phyloP scores from a whole-genome alignment of 2,113 vertebrate species.

The Oryzias javanicus region DNA sequence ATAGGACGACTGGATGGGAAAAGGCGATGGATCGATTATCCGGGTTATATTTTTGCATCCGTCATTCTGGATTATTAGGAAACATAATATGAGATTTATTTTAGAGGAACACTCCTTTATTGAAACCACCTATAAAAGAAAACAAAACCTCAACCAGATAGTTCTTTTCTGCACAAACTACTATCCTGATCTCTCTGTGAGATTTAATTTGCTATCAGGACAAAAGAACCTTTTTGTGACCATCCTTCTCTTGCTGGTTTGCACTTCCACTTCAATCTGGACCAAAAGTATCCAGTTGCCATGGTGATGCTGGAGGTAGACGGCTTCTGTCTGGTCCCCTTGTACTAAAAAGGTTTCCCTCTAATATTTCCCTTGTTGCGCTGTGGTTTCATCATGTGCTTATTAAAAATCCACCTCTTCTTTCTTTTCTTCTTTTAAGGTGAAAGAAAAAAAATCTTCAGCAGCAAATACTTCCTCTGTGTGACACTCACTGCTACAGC shows the following conservation, averaged over 20 bases:
- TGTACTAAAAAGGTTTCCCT: conserved; percentile 82
- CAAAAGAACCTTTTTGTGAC: conserved; percentile 89
- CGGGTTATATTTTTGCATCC: too few relatives aligned
- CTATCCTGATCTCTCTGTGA: neutral
- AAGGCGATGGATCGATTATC: too few relatives aligned
- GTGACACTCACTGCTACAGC: conserved; percentile 48
- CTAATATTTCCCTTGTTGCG: neutral
- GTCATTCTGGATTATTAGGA: too few relatives aligned
- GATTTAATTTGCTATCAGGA: conserved; percentile 74
- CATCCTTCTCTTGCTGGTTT: conserved; percentile 90
- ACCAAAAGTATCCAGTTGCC: conserved; percentile 89
- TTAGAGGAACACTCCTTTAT: too few relatives aligned
- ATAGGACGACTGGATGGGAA: too few relatives aligned
- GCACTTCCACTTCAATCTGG: conserved; percentile 91
- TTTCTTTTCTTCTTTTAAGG: conserved; percentile 23
- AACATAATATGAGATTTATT: too few relatives aligned
- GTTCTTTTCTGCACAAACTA: neutral
- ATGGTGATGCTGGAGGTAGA: conserved; percentile 94
- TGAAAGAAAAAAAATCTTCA: conserved; percentile 60
- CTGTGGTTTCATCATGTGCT: conserved; percentile 13
- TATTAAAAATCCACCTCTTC: neutral
- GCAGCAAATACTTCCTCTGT: conserved; percentile 64
- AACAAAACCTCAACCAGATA: neutral
- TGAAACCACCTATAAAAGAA: neutral
- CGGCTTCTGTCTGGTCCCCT: conserved; percentile 91